phyloP scores from a whole-genome alignment of 2,113 vertebrate genomes.

The Hippolais icterina region DNA sequence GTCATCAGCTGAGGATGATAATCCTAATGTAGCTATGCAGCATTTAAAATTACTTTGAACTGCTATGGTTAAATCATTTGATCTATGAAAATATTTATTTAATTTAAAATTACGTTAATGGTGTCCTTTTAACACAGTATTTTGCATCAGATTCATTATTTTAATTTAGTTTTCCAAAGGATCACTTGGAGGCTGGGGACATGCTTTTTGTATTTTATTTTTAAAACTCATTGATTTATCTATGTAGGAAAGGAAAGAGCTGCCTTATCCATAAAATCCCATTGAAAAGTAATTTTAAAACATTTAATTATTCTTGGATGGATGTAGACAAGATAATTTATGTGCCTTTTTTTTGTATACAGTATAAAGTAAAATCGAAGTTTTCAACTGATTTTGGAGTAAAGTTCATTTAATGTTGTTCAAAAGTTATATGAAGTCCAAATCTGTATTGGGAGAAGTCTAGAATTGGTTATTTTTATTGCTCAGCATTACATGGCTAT shows the following conservation, averaged over 20 bases:
- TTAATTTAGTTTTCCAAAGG: background rate
- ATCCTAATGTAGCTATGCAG: background rate
- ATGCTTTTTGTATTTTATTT: background rate
- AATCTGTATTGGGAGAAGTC: background rate
- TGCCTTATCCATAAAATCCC: background rate
- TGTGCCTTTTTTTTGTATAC: background rate
- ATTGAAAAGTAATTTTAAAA: background rate
- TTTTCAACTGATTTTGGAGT: background rate
- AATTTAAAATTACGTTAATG: background rate
- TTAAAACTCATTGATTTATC: background rate
- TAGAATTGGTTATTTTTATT: background rate
- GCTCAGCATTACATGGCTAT: background rate
- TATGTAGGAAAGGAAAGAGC: background rate
- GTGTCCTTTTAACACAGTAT: background rate
- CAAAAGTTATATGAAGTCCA: background rate
- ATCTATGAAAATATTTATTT: background rate
- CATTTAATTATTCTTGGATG: background rate
- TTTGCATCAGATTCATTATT: background rate
- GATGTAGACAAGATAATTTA: background rate
- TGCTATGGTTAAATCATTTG: background rate
- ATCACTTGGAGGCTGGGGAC: background rate
- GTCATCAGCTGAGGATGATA: background rate
- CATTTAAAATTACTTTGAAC: background rate
- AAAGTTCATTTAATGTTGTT: background rate
- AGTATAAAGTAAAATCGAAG: background rate